phyloP scores from a whole-genome alignment of 2,113 vertebrate species.

The Solea senegalensis region DNA sequence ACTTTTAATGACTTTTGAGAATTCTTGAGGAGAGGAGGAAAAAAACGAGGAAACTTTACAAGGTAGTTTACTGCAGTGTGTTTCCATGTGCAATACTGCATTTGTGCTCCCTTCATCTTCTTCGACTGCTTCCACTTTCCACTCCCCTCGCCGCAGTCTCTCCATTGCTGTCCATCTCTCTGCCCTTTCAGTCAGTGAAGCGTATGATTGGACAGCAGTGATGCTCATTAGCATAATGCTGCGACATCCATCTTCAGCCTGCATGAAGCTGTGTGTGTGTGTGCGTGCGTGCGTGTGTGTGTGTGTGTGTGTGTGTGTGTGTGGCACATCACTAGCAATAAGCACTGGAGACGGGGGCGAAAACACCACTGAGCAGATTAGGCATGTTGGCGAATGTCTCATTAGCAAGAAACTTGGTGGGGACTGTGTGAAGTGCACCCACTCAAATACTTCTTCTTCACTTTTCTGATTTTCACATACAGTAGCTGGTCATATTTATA shows the following conservation, averaged over 20 bases:
- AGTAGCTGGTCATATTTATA: not conserved
- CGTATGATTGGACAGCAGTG: slow-evolving; percentile 70
- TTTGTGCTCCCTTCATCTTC: slow-evolving; percentile 1
- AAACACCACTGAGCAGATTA: slow-evolving; percentile 17
- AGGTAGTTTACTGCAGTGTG: slow-evolving; percentile 18
- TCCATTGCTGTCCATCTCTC: slow-evolving; percentile 3
- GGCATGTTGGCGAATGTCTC: slow-evolving; percentile 37
- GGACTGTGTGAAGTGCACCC: slow-evolving; percentile 2
- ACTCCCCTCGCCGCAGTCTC: not conserved
- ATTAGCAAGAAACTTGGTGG: slow-evolving; percentile 22
- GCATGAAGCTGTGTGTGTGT: slow-evolving; percentile 21
- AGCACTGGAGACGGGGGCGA: slow-evolving; percentile 9
- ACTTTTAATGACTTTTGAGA: slow-evolving; percentile 37
- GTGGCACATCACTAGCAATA: slow-evolving; percentile 1
- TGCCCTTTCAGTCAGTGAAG: slow-evolving; percentile 52
- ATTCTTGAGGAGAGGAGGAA: not conserved
- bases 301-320: slow-evolving; percentile 1
- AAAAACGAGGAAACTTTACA: slow-evolving; percentile 26
- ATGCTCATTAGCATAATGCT: slow-evolving; percentile 67
- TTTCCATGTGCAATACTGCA: slow-evolving; percentile 21
- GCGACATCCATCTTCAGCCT: slow-evolving; percentile 42
- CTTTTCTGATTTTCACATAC: not conserved
- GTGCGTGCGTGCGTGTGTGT: not conserved
- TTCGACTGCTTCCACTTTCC: not conserved
- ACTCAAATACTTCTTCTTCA: slow-evolving; percentile 3